Conservation (phyloP, 1,140 invertebrate genomes). For the Atta cephalotes region DNA sequence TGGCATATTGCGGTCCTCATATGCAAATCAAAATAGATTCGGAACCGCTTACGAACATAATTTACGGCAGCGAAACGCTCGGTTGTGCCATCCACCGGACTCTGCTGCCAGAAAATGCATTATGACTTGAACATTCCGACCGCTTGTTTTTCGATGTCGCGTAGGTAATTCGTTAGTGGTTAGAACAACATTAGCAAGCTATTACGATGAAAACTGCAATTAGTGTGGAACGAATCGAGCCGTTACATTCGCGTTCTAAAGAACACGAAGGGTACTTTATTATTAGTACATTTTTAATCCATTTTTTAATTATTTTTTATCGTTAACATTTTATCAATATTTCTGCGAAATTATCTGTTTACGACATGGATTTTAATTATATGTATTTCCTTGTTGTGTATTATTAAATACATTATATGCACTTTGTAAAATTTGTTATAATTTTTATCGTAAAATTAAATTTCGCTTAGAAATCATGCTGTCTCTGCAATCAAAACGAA, state of each 20-base stretch:
- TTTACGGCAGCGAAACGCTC: conserved; percentile 49
- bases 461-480: not conserved
- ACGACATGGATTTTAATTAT: not conserved
- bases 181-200: conserved; percentile 19
- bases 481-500: not conserved
- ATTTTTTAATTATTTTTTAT: not conserved
- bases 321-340: not conserved
- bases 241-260: not conserved
- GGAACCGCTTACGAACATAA: conserved; percentile 64
- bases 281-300: not conserved
- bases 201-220: conserved; percentile 34
- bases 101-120: conserved; percentile 58
- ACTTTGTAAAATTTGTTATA: not conserved
- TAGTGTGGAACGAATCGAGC: not conserved
- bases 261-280: not conserved
- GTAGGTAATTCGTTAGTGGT: conserved; percentile 40
- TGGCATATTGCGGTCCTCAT: conserved; percentile 71
- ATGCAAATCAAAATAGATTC: conserved; percentile 76
- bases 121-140: conserved; percentile 43
- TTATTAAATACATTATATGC: not conserved
- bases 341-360: conserved; percentile 6
- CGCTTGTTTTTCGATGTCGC: conserved; percentile 51
- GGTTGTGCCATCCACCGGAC: conserved; percentile 34
- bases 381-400: not conserved
- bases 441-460: not conserved